Base-by-base conservation (phyloP, 2,797 vertebrate species). In the Phalloptychus januarius region DNA sequence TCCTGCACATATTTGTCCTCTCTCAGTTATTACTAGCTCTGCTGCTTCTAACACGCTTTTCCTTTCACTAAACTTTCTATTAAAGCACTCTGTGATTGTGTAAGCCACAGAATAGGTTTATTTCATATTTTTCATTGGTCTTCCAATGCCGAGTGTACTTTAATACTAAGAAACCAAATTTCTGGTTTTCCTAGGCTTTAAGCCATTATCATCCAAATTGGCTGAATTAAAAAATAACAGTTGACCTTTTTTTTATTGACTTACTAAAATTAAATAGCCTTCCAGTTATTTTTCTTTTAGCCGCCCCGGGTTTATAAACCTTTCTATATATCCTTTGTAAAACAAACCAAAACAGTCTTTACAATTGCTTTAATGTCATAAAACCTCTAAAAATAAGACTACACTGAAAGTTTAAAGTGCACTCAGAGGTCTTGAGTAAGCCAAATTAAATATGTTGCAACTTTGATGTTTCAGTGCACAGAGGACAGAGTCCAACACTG, bases 401-500 rank as follows among this genome's bases (percentile, higher is more conserved):
- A 42, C 1, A 58, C 44, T 52, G 52, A 82, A 78, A 58, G 40
- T 52, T 42, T 3, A 46, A 58, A 45, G 40, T 38, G n/a, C 42
- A 45, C 7, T 1, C 13, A 40, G 38, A 23, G 15, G 44, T 13
- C 63, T 38, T 40, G 36, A 67, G 36, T 67, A 67, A 67, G 44
- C 48, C 10, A 11, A 33, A 20, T 10, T 48, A 72, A 75, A 67
- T 48, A 15, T 31, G 73, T 56, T 40, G 67, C 13, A 83, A 76
- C 44, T 71, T 16, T 44, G 48, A 73, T 46, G 20, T 69, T 50
- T 18, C 20, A 38, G 10, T 31, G 67, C 6, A 6, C 8, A 58
- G 48, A 38, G 42, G 36, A 65, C 61, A 82, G 45, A 79, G 84
- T 72, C 74, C 80, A 82, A 31, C 2, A 18, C n/a, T 12, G 45